Conservation (phyloP, 2,888 invertebrate species). For the Spisula solida region DNA sequence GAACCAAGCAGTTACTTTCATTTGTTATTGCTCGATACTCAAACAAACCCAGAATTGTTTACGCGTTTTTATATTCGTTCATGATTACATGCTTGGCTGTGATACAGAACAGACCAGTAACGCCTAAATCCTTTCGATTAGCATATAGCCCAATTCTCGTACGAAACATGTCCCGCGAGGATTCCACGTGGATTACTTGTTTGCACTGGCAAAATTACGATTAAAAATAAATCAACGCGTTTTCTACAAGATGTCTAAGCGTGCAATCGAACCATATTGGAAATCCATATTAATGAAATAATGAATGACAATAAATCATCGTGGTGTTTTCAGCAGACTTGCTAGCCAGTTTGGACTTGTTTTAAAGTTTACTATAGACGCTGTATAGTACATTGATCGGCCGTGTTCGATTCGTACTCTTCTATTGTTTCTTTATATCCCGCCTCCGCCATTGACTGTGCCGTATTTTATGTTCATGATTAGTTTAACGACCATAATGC, state of each 20-base stretch:
- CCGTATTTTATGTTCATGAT: too few species aligned
- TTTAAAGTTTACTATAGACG: not conserved
- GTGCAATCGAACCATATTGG: slow-evolving; percentile 46
- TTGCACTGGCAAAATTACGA: slow-evolving; percentile 8
- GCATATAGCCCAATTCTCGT: not conserved
- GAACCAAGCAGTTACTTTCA: not conserved
- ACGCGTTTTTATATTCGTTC: not conserved
- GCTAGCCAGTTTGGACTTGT: slow-evolving; percentile 5
- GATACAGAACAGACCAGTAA: not conserved
- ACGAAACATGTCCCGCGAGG: not conserved
- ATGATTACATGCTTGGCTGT: not conserved
- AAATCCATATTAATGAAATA: slow-evolving; percentile 59
- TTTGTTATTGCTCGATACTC: not conserved
- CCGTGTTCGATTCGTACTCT: not conserved
- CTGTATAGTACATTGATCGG: not conserved
- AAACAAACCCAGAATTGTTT: not conserved
- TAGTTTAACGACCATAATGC: too few species aligned
- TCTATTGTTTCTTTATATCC: too few species aligned
- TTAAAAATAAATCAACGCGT: slow-evolving; percentile 21
- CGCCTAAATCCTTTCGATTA: slow-evolving; percentile 22
- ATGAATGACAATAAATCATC: slow-evolving; percentile 50
- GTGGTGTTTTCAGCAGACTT: not conserved
- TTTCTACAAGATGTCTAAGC: not conserved
- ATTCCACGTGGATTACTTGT: not conserved
- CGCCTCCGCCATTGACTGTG: too few species aligned